Conservation (phyloP, 2,113 vertebrate genomes). For the Hemicordylus capensis region DNA sequence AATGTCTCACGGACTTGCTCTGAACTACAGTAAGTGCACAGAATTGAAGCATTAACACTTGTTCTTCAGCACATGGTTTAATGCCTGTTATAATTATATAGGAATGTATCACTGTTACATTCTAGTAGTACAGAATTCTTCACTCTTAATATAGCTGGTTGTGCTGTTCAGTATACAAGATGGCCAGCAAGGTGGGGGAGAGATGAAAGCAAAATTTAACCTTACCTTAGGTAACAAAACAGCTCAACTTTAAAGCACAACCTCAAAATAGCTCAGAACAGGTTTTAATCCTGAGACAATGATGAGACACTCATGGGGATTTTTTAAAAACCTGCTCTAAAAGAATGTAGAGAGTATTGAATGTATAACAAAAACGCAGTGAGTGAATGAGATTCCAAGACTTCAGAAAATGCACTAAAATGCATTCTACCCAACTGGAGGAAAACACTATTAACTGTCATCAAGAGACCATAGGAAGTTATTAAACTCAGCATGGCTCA, state of each 20-base stretch:
- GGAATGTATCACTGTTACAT: neutral
- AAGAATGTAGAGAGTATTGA: neutral
- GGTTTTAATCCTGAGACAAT: neutral
- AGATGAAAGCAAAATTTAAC: neutral
- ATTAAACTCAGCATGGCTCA: neutral
- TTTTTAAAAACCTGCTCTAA: neutral
- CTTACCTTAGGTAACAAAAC: neutral
- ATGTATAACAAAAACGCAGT: neutral
- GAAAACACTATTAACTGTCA: neutral
- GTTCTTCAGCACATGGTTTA: neutral
- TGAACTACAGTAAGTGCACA: too few relatives aligned
- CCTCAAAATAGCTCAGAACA: neutral
- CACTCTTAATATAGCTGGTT: neutral
- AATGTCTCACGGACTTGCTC: too few relatives aligned
- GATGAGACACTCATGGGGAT: neutral
- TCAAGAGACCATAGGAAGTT: conserved; percentile 26
- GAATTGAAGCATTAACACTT: neutral
- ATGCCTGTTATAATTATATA: neutral
- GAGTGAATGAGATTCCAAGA: neutral
- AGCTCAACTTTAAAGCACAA: too few relatives aligned
- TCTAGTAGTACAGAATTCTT: neutral
- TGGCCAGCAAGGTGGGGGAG: neutral
- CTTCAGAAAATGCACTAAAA: conserved; percentile 6
- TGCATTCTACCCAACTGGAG: neutral
- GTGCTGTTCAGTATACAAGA: neutral